Conservation (phyloP, 2,113 vertebrate genomes). For the Arothron firmamentum region DNA sequence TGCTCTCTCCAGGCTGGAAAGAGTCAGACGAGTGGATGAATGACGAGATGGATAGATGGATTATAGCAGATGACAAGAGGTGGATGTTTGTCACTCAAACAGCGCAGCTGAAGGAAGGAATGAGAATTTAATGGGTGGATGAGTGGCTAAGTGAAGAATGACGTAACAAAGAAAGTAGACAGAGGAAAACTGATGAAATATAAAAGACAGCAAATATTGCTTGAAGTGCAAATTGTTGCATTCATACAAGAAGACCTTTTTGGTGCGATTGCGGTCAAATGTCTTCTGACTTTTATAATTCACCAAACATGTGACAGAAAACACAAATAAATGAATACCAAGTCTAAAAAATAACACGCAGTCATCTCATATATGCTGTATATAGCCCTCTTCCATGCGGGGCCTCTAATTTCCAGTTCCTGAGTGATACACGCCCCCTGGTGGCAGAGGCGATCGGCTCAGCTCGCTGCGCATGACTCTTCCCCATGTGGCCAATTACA, state of each 20-base stretch:
- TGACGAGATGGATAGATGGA: constrained; percentile 7
- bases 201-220: not conserved
- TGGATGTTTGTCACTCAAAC: constrained; percentile 1
- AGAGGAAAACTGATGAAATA: not conserved
- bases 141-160: constrained; percentile 6
- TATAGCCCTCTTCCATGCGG: not conserved
- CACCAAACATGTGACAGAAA: too few species aligned
- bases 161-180: constrained; percentile 13
- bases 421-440: constrained; percentile 66
- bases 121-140: constrained; percentile 5
- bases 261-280: too few species aligned
- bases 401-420: constrained; percentile 36
- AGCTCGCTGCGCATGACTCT: constrained; percentile 23
- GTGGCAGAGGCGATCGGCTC: constrained; percentile 58
- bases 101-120: constrained; percentile 14
- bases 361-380: not conserved
- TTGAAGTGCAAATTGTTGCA: too few species aligned
- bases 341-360: too few species aligned
- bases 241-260: too few species aligned
- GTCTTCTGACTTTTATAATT: too few species aligned
- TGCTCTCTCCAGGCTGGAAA: constrained; percentile 39
- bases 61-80: constrained; percentile 5
- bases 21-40: constrained; percentile 17
- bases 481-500: constrained; percentile 44
- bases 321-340: too few species aligned